Evolutionary conservation across 1,140 invertebrate genomes (phyloP).

Genomic region (Zeugodacus cucurbitae): DNA sequence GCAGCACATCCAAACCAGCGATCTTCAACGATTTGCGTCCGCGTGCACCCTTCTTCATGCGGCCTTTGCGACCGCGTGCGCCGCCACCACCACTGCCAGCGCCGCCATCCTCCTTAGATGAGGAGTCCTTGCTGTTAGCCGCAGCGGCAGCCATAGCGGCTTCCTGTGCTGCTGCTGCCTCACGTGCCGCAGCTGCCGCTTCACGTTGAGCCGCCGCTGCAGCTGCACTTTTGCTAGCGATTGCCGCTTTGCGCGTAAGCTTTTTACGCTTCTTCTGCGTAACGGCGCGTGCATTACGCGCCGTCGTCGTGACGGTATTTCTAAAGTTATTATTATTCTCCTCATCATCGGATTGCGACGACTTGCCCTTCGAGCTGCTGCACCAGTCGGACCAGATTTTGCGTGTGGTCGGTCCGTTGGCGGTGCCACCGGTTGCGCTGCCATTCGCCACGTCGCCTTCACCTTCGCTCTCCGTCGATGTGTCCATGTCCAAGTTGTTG

Average conservation of each 20-base stretch:
- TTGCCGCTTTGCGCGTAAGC: constrained; percentile 61
- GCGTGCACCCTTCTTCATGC: constrained; percentile 58
- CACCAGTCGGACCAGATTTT: constrained; percentile 81
- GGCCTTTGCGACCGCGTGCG: constrained; percentile 51
- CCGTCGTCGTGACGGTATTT: constrained; percentile 19
- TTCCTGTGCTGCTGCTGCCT: constrained; percentile 41
- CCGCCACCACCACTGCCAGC: constrained; percentile 42
- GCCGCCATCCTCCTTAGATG: constrained; percentile 55
- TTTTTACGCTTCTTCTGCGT: constrained; percentile 64
- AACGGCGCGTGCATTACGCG: constrained; percentile 53
- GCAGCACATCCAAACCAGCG: constrained; percentile 87
- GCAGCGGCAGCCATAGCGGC: constrained; percentile 44
- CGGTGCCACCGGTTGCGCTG: constrained; percentile 43
- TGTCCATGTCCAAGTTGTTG: constrained; percentile 52
- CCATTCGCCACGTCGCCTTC: constrained; percentile 67
- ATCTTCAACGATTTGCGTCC: constrained; percentile 69
- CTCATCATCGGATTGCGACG: constrained; percentile 70
- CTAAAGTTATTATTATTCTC: constrained; percentile 56
- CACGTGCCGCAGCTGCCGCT: constrained; percentile 49
- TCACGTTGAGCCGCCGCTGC: constrained; percentile 55
- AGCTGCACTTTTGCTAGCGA: constrained; percentile 60
- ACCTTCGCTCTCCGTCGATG: constrained; percentile 64
- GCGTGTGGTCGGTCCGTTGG: constrained; percentile 70
- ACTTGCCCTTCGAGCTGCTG: constrained; percentile 71
- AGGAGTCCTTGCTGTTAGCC: constrained; percentile 43